These are phyloP conservation scores for Kuschelorhynchus macadamiae DNA, from an alignment of 2,888 invertebrate genomes.

Conservation along the genomic window DNA sequence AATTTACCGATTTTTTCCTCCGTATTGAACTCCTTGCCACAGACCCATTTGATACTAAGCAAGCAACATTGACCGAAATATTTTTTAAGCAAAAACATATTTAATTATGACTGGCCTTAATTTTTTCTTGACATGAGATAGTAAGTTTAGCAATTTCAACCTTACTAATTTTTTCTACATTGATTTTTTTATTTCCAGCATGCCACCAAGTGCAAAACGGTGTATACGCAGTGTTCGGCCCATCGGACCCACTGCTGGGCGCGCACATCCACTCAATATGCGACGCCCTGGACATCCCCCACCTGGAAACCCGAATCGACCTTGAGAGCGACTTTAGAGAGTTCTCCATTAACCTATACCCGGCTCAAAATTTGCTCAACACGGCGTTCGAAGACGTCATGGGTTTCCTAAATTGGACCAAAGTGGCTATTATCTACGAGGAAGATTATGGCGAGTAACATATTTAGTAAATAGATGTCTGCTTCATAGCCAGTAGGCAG, in stretches of 20 bases:
- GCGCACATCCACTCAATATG: constrained; percentile 86
- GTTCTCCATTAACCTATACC: constrained; percentile 85
- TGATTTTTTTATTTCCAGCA: constrained; percentile 69
- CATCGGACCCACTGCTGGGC: constrained; percentile 80
- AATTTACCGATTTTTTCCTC: too few species aligned
- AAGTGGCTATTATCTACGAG: constrained; percentile 85
- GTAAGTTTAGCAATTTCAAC: too few species aligned
- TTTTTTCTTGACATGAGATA: too few species aligned
- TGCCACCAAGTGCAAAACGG: constrained; percentile 80
- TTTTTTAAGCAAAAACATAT: too few species aligned
- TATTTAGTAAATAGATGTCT: too few species aligned
- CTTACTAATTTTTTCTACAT: too few species aligned
- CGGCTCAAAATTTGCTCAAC: constrained; percentile 80
- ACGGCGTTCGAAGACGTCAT: constrained; percentile 83
- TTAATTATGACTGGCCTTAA: too few species aligned
- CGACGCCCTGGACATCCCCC: constrained; percentile 85
- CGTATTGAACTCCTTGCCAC: too few species aligned
- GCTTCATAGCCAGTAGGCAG: too few species aligned
- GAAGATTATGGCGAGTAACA: constrained; percentile 81
- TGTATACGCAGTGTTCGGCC: constrained; percentile 83
- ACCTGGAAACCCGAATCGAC: constrained; percentile 79
- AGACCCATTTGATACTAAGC: too few species aligned
- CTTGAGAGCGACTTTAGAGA: constrained; percentile 74
- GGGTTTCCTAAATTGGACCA: constrained; percentile 84
- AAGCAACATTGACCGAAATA: too few species aligned